phyloP scores from a whole-genome alignment of 37 sponge, comb jelly and placozoan species.

The Crambe crambe region DNA sequence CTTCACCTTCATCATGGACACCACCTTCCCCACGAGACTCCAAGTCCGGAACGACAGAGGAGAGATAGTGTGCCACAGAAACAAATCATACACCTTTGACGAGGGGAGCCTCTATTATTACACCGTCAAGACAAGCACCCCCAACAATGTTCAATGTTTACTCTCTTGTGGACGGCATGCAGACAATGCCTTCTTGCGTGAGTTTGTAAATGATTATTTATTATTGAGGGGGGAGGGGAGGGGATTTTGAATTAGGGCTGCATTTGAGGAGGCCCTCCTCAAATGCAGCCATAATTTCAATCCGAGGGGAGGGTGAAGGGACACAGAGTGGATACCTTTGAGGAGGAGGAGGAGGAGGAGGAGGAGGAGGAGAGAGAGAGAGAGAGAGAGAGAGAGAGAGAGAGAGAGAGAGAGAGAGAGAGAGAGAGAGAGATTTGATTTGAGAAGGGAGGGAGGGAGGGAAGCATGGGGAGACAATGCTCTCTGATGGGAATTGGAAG shows the following conservation, averaged over 20 bases:
- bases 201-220: too few species aligned
- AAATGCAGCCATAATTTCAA: too few species aligned
- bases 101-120: background rate
- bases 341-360: too few species aligned
- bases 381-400: background rate
- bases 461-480: too few species aligned
- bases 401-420: background rate
- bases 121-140: background rate
- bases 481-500: too few species aligned
- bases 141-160: background rate
- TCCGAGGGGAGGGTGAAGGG: too few species aligned
- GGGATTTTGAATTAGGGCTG: too few species aligned
- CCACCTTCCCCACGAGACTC: background rate
- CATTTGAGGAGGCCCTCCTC: too few species aligned
- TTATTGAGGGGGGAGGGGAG: too few species aligned
- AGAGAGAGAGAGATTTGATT: too few species aligned
- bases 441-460: too few species aligned
- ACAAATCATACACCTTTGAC: background rate
- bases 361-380: background rate
- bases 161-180: background rate
- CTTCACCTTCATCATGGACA: background rate
- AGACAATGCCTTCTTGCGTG: conserved; percentile 8
- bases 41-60: background rate
- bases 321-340: too few species aligned
- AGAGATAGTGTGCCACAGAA: background rate